Evolutionary conservation across 2,888 invertebrate species (phyloP).

Genomic region (Monoplex corrugatus): DNA sequence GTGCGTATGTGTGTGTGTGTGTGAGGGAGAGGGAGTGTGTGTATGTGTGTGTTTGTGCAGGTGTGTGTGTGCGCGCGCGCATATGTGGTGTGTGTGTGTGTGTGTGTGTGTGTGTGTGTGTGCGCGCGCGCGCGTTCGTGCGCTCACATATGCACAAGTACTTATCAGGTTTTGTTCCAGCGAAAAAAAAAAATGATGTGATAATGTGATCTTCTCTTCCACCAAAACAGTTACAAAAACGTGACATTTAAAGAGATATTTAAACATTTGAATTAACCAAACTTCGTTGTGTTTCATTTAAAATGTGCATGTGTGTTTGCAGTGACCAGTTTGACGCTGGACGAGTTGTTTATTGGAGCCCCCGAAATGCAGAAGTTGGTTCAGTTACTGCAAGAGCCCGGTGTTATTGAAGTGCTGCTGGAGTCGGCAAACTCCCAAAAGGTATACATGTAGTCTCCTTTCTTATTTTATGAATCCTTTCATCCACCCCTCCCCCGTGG

Average conservation of each 20-base stretch:
- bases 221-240: no score
- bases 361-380: slow-evolving; percentile 62
- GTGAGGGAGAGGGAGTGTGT: neutral
- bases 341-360: slow-evolving; percentile 63
- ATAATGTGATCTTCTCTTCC: no score
- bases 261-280: no score
- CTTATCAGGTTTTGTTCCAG: neutral
- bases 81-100: neutral
- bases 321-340: slow-evolving; percentile 60
- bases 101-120: neutral
- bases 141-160: neutral
- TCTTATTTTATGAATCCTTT: no score
- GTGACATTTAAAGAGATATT: no score
- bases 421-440: slow-evolving; percentile 61
- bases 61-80: neutral
- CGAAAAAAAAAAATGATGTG: neutral
- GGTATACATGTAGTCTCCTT: slow-evolving; percentile 54
- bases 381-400: slow-evolving; percentile 61
- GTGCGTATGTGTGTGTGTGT: neutral
- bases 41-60: neutral
- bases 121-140: neutral
- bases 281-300: no score
- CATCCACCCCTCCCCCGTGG: no score
- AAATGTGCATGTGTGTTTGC: slow-evolving; percentile 7
- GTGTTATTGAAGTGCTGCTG: slow-evolving; percentile 65